These are phyloP conservation scores for Eospalax fontanierii DNA, from an alignment of 2,797 vertebrate species.

Conservation along the genomic window DNA sequence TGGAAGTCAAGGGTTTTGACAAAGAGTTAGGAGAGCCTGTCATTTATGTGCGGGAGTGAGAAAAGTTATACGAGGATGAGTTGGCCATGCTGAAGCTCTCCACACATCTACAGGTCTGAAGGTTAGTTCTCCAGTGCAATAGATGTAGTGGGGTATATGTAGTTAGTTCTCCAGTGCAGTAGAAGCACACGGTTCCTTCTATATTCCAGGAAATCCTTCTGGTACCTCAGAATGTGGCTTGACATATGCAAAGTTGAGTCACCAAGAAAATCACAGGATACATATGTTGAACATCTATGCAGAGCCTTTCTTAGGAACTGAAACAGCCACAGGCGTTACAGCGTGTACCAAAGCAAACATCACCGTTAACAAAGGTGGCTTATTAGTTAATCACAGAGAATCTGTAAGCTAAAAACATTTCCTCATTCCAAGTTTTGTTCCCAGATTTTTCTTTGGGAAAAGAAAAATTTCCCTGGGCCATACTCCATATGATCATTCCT, in stretches of 20 bases:
- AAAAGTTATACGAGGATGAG: rapidly evolving
- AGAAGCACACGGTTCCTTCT: background rate
- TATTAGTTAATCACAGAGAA: background rate
- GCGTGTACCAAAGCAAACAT: background rate
- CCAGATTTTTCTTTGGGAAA: too few relatives aligned
- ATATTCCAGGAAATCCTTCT: background rate
- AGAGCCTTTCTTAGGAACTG: background rate
- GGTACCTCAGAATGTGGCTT: background rate
- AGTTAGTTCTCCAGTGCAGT: background rate
- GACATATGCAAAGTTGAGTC: background rate
- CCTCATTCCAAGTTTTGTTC: conserved; percentile 4
- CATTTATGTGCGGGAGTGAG: background rate
- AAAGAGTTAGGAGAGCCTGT: background rate
- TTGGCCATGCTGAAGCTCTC: background rate
- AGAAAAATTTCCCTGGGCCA: background rate
- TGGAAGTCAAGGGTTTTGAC: background rate
- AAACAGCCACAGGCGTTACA: background rate
- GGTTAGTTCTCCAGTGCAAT: background rate
- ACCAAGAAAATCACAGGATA: background rate
- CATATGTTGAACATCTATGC: background rate
- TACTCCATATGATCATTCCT: background rate
- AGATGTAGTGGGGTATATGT: too few relatives aligned
- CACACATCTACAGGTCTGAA: background rate
- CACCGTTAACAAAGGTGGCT: background rate
- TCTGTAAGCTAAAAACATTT: background rate